phyloP scores from a whole-genome alignment of 2,797 vertebrate species.

The Lindbergichthys nudifrons region DNA sequence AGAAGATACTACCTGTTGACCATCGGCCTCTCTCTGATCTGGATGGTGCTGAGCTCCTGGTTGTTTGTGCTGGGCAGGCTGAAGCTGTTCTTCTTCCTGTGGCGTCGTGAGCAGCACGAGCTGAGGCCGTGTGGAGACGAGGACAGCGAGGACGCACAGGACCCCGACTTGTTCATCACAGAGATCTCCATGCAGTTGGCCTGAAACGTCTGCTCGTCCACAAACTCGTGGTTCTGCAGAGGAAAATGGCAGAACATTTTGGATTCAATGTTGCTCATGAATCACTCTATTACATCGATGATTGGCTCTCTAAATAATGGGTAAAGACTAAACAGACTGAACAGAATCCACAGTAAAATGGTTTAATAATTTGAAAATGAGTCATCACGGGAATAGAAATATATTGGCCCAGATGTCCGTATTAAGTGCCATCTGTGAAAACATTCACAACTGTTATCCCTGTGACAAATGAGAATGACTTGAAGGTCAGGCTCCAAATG shows the following conservation, averaged over 20 bases:
- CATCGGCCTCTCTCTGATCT: constrained; percentile 94
- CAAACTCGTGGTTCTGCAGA: constrained; percentile 95
- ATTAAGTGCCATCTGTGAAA: constrained; percentile 81
- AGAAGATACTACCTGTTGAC: constrained; percentile 90
- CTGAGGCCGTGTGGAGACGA: constrained; percentile 89
- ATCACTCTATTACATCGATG: constrained; percentile 54
- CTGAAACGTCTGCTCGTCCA: constrained; percentile 96
- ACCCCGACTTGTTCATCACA: constrained; percentile 90
- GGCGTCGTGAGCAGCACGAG: constrained; percentile 93
- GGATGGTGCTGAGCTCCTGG: constrained; percentile 98
- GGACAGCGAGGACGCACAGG: constrained; percentile 88
- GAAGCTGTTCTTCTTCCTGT: constrained; percentile 93
- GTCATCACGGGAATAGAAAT: constrained; percentile 72
- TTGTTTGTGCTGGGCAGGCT: constrained; percentile 93
- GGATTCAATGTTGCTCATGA: constrained; percentile 40
- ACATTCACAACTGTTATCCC: constrained; percentile 73
- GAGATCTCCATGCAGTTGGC: constrained; percentile 96
- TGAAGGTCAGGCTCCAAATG: constrained; percentile 74
- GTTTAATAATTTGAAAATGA: constrained; percentile 73
- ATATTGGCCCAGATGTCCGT: constrained; percentile 79
- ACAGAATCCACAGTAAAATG: constrained; percentile 63
- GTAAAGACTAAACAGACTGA: constrained; percentile 63
- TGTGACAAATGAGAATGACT: constrained; percentile 75
- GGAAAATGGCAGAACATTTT: constrained; percentile 16
- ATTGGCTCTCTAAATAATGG: constrained; percentile 56